These are phyloP conservation scores for Panzeria rudis DNA, from an alignment of 2,888 invertebrate species.

Conservation along the genomic window DNA sequence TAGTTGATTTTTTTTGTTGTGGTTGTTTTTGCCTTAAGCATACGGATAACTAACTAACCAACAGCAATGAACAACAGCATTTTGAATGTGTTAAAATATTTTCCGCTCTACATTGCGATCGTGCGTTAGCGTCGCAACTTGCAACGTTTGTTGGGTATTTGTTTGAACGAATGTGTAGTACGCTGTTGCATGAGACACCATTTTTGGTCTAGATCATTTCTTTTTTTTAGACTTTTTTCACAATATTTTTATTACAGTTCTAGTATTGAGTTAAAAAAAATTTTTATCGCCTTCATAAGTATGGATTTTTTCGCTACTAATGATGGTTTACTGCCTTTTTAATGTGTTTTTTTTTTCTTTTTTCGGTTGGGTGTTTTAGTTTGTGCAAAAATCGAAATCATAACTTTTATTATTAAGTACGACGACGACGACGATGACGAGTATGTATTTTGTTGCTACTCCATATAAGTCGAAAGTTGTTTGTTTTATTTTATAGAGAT, in stretches of 20 bases:
- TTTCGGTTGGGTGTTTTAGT: conserved; percentile 21
- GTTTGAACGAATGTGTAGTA: conserved; percentile 26
- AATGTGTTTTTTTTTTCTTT: conserved; percentile 33
- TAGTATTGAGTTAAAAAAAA: conserved; percentile 7
- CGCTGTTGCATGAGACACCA: conserved; percentile 39
- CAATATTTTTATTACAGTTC: conserved; percentile 12
- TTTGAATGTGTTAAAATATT: conserved; percentile 68
- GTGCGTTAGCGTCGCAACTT: conserved; percentile 19
- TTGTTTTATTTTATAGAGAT: conserved; percentile 64
- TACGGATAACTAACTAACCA: conserved; percentile 42
- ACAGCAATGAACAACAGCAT: conserved; percentile 43
- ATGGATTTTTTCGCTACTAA: conserved; percentile 60
- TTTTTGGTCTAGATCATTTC: conserved; percentile 64
- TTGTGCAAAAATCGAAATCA: conserved; percentile 52
- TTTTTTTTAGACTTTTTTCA: conserved; percentile 8
- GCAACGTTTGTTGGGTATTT: conserved; percentile 30
- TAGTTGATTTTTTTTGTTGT: conserved; percentile 10
- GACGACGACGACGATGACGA: too few relatives aligned
- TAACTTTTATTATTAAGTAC: conserved; percentile 52
- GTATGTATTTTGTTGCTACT: conserved; percentile 44
- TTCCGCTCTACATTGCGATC: conserved; percentile 61
- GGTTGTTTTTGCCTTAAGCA: conserved; percentile 27
- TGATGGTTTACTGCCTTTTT: conserved; percentile 58
- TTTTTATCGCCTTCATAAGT: conserved; percentile 26
- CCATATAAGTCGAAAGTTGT: conserved; percentile 69